A percentile compares a stretch with the other conserved stretches of the same genome.
These are phyloP conservation scores for Sinentomon sp. DNA, from an alignment of 2,888 invertebrate species.

Conservation along the genomic window DNA sequence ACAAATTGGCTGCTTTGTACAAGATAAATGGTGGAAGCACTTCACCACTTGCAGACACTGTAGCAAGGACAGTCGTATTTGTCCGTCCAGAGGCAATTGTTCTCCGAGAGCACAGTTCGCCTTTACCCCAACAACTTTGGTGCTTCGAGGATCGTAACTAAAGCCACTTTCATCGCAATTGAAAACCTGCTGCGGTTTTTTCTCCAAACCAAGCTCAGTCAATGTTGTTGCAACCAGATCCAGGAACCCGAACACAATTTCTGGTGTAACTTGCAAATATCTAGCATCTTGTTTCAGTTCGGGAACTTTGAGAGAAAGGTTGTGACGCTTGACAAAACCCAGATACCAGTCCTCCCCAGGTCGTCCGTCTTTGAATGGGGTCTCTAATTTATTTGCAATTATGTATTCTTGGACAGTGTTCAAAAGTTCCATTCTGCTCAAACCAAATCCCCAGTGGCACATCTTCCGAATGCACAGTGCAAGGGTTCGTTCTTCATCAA, in stretches of 20 bases:
- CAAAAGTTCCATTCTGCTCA: too few species aligned
- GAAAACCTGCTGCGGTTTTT: slow-evolving; percentile 8
- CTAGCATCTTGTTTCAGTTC: slow-evolving; percentile 11
- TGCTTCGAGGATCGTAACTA: slow-evolving; percentile 11
- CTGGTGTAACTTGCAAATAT: slow-evolving; percentile 10
- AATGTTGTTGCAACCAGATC: slow-evolving; percentile 10
- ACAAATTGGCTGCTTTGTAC: slow-evolving; percentile 9
- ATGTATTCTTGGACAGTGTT: too few species aligned
- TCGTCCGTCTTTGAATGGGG: too few species aligned
- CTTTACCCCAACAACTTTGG: slow-evolving; percentile 12
- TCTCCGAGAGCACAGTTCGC: slow-evolving; percentile 13
- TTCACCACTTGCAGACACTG: slow-evolving; percentile 11
- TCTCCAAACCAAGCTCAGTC: slow-evolving; percentile 2
- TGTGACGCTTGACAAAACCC: slow-evolving; percentile 7
- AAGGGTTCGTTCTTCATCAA: too few species aligned
- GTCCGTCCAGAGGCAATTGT: slow-evolving; percentile 13
- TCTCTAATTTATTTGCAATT: too few species aligned
- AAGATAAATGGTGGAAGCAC: slow-evolving; percentile 12
- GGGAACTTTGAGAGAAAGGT: slow-evolving; percentile 10
- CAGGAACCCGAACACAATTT: slow-evolving; percentile 11
- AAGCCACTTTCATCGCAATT: slow-evolving; percentile 15
- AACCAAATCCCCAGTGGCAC: too few species aligned
- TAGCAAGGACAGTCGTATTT: slow-evolving; percentile 14
- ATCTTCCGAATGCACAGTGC: too few species aligned
- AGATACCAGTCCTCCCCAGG: slow-evolving; percentile 9